Percentiles rank a stretch among this genome's conserved stretches.
phyloP scores from a whole-genome alignment of 2,797 vertebrate species.

The Hoplostethus mediterraneus region DNA sequence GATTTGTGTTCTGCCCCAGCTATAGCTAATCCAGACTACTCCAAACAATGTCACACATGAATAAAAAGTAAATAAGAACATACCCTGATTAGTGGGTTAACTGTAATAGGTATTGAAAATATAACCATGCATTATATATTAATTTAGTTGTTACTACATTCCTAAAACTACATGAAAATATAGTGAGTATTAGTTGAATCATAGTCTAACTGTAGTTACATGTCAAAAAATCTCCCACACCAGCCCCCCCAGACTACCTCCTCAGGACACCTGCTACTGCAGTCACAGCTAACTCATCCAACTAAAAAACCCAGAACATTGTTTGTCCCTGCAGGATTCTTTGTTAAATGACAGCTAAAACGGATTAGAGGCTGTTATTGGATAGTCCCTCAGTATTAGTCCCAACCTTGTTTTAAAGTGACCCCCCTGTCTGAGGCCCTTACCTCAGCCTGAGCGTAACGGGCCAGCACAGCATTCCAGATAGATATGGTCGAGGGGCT shows the following conservation, averaged over 20 bases:
- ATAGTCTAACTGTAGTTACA: too few species aligned
- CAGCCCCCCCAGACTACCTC: not conserved
- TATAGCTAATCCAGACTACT: too few species aligned
- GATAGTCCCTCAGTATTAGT: not conserved
- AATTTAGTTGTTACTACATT: too few species aligned
- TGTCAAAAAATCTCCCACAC: not conserved
- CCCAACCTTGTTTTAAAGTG: not conserved
- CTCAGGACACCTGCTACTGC: not conserved
- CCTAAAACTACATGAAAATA: too few species aligned
- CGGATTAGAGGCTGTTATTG: not conserved
- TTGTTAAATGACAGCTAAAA: not conserved
- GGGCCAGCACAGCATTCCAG: not conserved
- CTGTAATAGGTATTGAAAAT: too few species aligned
- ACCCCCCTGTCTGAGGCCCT: conserved; percentile 20
- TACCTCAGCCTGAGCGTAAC: conserved; percentile 3
- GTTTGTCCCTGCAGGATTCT: not conserved
- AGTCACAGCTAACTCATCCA: not conserved
- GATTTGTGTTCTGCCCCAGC: too few species aligned
- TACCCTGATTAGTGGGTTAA: too few species aligned
- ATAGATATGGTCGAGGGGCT: conserved; percentile 39
- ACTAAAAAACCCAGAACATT: not conserved
- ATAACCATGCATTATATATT: too few species aligned
- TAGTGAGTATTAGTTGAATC: too few species aligned
- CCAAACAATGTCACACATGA: too few species aligned
- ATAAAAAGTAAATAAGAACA: too few species aligned